Evolutionary conservation across 2,113 vertebrate species (phyloP).

Genomic region (Dasypus novemcinctus): DNA sequence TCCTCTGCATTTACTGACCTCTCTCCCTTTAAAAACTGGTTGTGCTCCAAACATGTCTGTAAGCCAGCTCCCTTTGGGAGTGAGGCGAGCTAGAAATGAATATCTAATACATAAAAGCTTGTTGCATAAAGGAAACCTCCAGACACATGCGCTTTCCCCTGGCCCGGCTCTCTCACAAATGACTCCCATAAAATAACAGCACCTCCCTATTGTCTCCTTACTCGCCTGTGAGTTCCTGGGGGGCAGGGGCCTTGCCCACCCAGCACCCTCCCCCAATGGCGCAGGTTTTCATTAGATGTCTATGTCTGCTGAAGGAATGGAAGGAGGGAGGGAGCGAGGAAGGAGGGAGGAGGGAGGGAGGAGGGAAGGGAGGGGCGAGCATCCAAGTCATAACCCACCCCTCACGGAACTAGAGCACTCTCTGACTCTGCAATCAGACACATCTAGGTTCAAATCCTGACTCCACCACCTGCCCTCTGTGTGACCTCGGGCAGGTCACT

Average conservation of each 20-base stretch:
- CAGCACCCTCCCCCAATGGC: not conserved
- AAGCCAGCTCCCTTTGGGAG: not conserved
- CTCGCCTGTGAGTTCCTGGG: not conserved
- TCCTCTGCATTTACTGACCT: not conserved
- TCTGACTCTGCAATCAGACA: not conserved
- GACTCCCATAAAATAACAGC: too few species aligned
- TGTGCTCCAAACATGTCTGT: not conserved
- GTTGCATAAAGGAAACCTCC: not conserved
- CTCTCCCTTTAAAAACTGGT: conserved; percentile 10
- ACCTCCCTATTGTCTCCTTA: not conserved
- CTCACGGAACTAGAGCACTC: too few species aligned
- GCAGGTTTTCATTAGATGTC: not conserved
- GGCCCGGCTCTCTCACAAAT: not conserved
- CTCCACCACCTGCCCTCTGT: too few species aligned
- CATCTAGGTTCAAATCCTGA: not conserved
- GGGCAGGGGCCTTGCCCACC: not conserved
- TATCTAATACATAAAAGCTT: not conserved
- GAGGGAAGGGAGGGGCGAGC: not conserved
- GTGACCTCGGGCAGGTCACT: not conserved
- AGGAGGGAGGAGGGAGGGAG: not conserved
- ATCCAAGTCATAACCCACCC: not conserved
- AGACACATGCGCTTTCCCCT: not conserved
- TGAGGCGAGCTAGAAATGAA: not conserved
- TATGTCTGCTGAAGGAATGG: not conserved
- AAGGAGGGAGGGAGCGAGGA: too few species aligned